Evolutionary conservation across 37 sponge, comb jelly and placozoan species (phyloP), one percentile per base, ranked within the genome.

Genomic region (Bolinopsis microptera): DNA sequence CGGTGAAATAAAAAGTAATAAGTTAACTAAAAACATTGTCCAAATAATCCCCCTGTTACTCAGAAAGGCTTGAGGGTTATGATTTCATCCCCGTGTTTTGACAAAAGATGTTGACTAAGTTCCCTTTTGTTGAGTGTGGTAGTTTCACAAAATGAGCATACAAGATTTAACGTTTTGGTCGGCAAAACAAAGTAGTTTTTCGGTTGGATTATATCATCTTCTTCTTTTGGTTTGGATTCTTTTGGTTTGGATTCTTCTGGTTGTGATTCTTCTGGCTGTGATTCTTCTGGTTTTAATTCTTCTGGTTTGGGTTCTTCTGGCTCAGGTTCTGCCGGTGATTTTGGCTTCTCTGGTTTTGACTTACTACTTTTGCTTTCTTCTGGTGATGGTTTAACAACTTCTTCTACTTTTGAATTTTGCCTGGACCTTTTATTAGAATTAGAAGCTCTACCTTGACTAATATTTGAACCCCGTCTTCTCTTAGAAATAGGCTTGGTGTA

Each of bases 111-210:
- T 1, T 86, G 38, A 16, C 38, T 34, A 5, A 86, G 31, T 3
- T 41, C 30, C 0, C 25, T 30, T 27, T 86, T 86, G 24, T 3
- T 40, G 1, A 36, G 22, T 18, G 26, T 41, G 27, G 39, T 1
- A n/a, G 36, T 34, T 25, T 34, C 90, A 86, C 90, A 86, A 39
- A 86, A 39, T 16, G 90, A 28, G 48, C 90, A 86, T 0, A 36
- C 36, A 27, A 86, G 36, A 0, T 36, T 38, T 21, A 86, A 5
- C 9, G 35, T 77, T 34, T 77, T 77, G 3, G 80, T 35, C 13
- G 80, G 80, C 1, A 77, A 18, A 28, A 77, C 80, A 48, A 48
- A 48, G 61, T 48, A 48, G 5, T 48, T 5, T 48, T 48, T 48
- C 13, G 5, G 61, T 13, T 48, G 61, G 13, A 48, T 13, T 48